A percentile compares a stretch with the other conserved stretches of the same genome.
phyloP scores from a whole-genome alignment of 2,797 vertebrate species.

The Dipus sagitta region DNA sequence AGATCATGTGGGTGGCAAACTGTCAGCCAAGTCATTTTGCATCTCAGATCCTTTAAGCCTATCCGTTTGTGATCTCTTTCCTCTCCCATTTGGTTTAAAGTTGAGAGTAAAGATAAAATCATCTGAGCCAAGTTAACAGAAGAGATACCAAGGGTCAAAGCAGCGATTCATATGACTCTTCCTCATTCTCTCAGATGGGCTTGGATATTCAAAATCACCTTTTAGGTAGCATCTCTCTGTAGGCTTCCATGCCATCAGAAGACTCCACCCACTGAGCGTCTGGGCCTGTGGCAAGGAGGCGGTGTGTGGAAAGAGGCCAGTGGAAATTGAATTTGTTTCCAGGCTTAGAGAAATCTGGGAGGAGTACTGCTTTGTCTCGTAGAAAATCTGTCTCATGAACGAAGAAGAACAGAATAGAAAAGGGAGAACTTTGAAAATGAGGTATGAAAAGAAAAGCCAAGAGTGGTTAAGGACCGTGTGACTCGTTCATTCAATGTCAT shows the following conservation, averaged over 20 bases:
- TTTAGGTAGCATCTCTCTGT: not conserved
- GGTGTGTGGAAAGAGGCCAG: not conserved
- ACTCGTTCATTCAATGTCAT: constrained; percentile 1
- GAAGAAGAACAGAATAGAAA: not conserved
- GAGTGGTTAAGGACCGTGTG: not conserved
- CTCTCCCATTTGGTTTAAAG: constrained; percentile 61
- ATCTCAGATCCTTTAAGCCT: not conserved
- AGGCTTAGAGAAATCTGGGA: not conserved
- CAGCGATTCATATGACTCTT: not conserved
- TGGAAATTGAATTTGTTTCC: not conserved
- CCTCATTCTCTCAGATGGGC: constrained; percentile 16
- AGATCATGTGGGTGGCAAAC: not conserved
- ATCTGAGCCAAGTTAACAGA: constrained; percentile 26
- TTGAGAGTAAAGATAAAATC: constrained; percentile 49
- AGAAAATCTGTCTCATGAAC: not conserved
- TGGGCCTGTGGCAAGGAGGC: not conserved
- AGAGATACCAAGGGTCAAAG: not conserved
- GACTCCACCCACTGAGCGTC: not conserved
- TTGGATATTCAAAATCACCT: constrained; percentile 45
- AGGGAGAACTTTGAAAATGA: not conserved
- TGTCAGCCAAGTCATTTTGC: not conserved
- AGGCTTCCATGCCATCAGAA: not conserved
- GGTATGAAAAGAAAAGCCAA: not conserved
- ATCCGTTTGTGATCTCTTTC: constrained; percentile 45
- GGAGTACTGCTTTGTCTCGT: not conserved